These are phyloP conservation scores for Zygothrica quintamaculata DNA, from an alignment of 2,888 invertebrate genomes.

Conservation along the genomic window DNA sequence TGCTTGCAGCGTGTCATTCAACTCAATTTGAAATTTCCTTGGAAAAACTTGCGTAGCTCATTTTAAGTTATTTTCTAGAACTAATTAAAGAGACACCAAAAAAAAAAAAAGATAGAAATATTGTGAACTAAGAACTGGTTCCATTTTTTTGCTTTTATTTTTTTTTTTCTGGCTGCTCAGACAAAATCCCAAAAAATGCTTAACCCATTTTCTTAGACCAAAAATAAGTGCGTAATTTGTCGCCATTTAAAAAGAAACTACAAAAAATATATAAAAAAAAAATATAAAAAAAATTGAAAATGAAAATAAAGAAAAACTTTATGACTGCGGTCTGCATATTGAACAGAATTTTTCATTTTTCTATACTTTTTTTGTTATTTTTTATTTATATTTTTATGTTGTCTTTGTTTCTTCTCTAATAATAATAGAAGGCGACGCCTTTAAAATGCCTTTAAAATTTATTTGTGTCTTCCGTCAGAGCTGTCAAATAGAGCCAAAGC, in stretches of 20 bases:
- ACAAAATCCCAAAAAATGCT: conserved; percentile 40
- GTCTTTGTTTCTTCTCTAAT: conserved; percentile 38
- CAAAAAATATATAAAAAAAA: conserved; percentile 3
- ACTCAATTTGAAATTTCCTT: no score
- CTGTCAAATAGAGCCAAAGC: no score
- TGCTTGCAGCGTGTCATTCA: no score
- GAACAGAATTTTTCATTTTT: conserved; percentile 35
- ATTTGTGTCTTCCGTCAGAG: conserved; percentile 62
- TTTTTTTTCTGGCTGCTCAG: conserved; percentile 28
- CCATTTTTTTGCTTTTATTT: conserved; percentile 18
- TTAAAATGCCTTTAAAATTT: conserved; percentile 59
- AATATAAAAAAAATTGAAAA: neutral
- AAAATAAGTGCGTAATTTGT: conserved; percentile 54
- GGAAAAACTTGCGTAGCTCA: no score
- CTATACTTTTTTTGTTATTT: conserved; percentile 25
- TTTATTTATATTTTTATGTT: conserved; percentile 25
- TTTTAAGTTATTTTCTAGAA: no score
- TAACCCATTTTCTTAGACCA: conserved; percentile 49
- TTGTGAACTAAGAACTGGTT: conserved; percentile 28
- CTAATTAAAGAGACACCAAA: neutral
- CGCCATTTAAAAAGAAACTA: conserved; percentile 16
- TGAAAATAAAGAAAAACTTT: conserved; percentile 1
- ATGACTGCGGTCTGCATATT: conserved; percentile 23
- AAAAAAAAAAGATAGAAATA: neutral
- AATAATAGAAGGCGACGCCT: conserved; percentile 52